Evolutionary conservation across 2,797 vertebrate genomes (phyloP).

Genomic region (Morelia viridis): DNA sequence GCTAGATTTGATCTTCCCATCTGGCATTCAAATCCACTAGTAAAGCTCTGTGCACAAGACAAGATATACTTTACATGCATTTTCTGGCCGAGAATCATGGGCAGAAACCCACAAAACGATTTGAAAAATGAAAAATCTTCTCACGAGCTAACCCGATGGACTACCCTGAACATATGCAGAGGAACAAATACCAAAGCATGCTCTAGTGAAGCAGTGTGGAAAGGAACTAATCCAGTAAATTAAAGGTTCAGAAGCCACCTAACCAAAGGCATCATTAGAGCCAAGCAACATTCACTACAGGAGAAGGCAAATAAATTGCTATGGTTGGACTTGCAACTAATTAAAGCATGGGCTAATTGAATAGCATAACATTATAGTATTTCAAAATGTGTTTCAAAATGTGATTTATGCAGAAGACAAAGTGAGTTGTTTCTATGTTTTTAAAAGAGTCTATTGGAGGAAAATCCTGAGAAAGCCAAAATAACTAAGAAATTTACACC

Average conservation of each 20-base stretch:
- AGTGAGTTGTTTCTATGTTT: neutral
- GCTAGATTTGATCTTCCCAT: neutral
- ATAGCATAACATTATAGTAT: neutral
- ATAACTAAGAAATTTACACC: neutral
- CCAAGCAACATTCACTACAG: neutral
- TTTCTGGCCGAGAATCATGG: neutral
- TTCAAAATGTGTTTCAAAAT: neutral
- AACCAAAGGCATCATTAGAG: fast-evolving
- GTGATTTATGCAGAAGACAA: neutral
- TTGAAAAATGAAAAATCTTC: neutral
- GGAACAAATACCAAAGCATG: fast-evolving
- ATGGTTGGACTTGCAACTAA: neutral
- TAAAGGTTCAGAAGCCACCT: neutral
- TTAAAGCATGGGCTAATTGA: neutral
- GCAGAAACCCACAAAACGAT: neutral
- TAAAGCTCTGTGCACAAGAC: fast-evolving
- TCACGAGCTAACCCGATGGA: neutral
- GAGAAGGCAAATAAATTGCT: neutral
- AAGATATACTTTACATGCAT: neutral
- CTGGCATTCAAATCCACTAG: neutral
- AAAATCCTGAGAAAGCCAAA: neutral
- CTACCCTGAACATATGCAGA: neutral
- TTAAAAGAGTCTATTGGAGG: neutral
- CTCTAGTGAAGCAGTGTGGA: neutral
- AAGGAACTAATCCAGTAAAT: neutral